These are phyloP conservation scores for Caenorhabditis japonica DNA, from an alignment of 2,888 invertebrate species.

Conservation along the genomic window DNA sequence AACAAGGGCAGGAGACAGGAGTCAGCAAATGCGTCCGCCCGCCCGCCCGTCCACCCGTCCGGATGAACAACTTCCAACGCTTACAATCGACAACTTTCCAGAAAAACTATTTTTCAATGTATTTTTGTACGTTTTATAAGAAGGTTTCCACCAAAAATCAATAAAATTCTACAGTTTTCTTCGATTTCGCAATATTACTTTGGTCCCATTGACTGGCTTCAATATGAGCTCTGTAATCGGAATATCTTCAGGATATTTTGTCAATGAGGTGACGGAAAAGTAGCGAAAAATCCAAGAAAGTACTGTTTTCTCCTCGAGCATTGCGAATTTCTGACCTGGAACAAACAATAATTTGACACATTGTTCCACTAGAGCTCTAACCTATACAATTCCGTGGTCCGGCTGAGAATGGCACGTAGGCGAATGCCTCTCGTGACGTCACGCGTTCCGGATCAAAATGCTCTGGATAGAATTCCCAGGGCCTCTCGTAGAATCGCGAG, in stretches of 20 bases:
- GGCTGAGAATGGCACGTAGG: slow-evolving; percentile 79
- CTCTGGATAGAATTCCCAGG: slow-evolving; percentile 78
- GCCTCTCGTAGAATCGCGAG: slow-evolving; percentile 61
- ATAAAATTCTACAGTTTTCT: slow-evolving; percentile 19
- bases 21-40: too few species aligned
- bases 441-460: slow-evolving; percentile 77
- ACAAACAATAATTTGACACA: too few species aligned
- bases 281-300: slow-evolving; percentile 77
- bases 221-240: slow-evolving; percentile 26
- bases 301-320: slow-evolving; percentile 75
- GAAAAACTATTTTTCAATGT: too few species aligned
- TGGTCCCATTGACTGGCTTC: slow-evolving; percentile 23
- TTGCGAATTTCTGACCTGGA: slow-evolving; percentile 76
- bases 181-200: slow-evolving; percentile 15
- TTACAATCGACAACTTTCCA: too few species aligned
- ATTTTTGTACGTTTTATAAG: too few species aligned
- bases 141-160: too few species aligned
- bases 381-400: slow-evolving; percentile 79
- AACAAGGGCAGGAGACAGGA: too few species aligned
- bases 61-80: too few species aligned
- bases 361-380: too few species aligned
- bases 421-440: slow-evolving; percentile 77
- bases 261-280: slow-evolving; percentile 58
- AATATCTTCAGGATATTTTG: slow-evolving; percentile 22
- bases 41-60: too few species aligned